Conservation (phyloP, 2,888 invertebrate genomes). For the Bursaphelenchus okinawaensis region DNA sequence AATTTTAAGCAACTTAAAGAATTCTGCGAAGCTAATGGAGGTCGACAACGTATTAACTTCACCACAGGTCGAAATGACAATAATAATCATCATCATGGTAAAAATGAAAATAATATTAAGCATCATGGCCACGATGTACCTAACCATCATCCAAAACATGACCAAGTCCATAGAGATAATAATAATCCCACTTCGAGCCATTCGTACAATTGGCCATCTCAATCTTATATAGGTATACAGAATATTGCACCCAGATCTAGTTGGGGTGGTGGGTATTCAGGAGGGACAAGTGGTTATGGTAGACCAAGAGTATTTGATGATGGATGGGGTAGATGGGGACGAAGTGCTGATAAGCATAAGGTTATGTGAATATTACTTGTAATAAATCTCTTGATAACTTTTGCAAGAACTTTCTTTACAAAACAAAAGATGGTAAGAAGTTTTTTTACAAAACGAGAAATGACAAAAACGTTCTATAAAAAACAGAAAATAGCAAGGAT, state of each 20-base stretch:
- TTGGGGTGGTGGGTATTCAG: neutral
- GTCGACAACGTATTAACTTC: neutral
- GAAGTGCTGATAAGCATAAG: neutral
- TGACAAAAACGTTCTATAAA: too few relatives aligned
- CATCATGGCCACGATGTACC: neutral
- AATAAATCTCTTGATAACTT: neutral
- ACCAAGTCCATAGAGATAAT: neutral
- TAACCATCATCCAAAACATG: neutral
- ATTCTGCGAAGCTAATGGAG: constrained; percentile 17
- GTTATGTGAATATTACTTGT: neutral
- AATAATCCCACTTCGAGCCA: neutral
- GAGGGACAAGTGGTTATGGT: neutral
- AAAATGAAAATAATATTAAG: neutral
- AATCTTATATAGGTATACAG: too few relatives aligned
- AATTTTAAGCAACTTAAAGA: constrained; percentile 22
- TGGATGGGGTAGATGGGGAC: neutral
- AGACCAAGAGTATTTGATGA: neutral
- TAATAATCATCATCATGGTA: neutral
- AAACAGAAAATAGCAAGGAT: too few relatives aligned
- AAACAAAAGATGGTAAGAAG: too few relatives aligned
- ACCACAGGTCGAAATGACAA: neutral
- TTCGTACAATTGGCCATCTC: neutral
- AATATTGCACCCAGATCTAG: neutral
- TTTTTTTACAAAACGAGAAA: too few relatives aligned
- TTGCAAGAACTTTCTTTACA: too few relatives aligned